phyloP scores from a whole-genome alignment of 2,888 invertebrate species.

The Drosophila limbata region DNA sequence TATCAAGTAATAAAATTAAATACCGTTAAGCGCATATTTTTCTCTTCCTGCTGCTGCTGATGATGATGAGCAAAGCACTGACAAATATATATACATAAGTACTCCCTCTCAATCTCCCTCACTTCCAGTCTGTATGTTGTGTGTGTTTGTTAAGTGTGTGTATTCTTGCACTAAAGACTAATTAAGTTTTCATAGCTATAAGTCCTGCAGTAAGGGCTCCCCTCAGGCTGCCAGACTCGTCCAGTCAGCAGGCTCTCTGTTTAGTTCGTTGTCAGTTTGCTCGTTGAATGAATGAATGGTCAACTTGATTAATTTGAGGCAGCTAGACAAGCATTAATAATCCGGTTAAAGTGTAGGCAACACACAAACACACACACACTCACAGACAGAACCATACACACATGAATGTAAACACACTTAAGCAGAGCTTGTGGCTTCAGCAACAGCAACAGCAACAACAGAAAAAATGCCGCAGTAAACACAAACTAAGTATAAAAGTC shows the following conservation, averaged over 20 bases:
- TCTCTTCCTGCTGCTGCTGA: constrained; percentile 17
- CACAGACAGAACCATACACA: constrained; percentile 29
- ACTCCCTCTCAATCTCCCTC: neutral
- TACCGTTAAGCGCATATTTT: constrained; percentile 44
- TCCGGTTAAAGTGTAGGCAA: constrained; percentile 77
- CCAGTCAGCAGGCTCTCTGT: constrained; percentile 25
- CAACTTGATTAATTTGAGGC: constrained; percentile 80
- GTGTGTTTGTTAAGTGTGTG: constrained; percentile 52
- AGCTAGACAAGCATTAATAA: constrained; percentile 80
- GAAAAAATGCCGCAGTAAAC: constrained; percentile 68
- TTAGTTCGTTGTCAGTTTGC: constrained; percentile 58
- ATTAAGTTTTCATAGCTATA: constrained; percentile 77
- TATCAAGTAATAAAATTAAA: constrained; percentile 54
- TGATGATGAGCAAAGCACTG: constrained; percentile 26
- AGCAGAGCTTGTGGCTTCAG: constrained; percentile 74
- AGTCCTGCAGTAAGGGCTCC: constrained; percentile 30
- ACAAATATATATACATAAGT: constrained; percentile 15
- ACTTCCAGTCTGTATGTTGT: neutral
- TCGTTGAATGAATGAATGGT: constrained; percentile 77
- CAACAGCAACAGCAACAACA: constrained; percentile 44
- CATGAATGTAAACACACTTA: constrained; percentile 73
- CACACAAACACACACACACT: constrained; percentile 42
- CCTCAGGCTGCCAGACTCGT: neutral
- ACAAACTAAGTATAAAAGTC: constrained; percentile 80
- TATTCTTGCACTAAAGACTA: constrained; percentile 75